Evolutionary conservation across 2,797 vertebrate species (phyloP), one percentile per base, ranked within the genome.

Genomic region (Kryptolebias ocellatus): DNA sequence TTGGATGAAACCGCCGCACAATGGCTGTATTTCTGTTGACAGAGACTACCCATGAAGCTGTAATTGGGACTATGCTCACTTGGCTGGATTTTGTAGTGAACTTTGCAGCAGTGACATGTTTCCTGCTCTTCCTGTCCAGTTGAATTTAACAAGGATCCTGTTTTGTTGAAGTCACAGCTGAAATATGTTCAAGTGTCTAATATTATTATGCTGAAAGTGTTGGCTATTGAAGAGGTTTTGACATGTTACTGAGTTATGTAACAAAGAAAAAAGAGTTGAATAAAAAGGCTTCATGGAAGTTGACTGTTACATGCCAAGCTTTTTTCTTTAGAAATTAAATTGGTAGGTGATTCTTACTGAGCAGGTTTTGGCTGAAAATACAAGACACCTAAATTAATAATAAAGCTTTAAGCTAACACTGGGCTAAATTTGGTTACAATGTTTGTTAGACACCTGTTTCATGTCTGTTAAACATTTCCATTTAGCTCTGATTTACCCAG

Each of bases 1-100:
- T 78, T 89, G 75, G 78, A 79, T 69, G 86, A 90, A 87, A 72
- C 79, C 64, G 60, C 63, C 34, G 58, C 87, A 94, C 92, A 93
- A 93, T 91, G 87, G 86, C 72, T 74, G 77, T 89, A 84, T 90
- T 92, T 92, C 88, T 81, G 80, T 82, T 87, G 86, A 88, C 78
- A 78, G 90, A 78, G 90, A 87, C 80, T 84, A 74, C 70, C 87
- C 69, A 44, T 72, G 74, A 84, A 83, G 69, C 82, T 84, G 77
- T 74, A 87, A 90, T 76, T 76, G 85, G 90, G 83, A 84, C 87
- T 85, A 64, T 82, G 85, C 78, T 91, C 85, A 87, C 87, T 85
- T 76, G 86, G 79, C 83, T 87, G 85, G 79, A 86, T 87, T 83
- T 87, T 77, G 79, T 51, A 42, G 71, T 82, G 81, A 91, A 87